Base-by-base conservation (phyloP, 2,113 vertebrate genomes). In the Eira barbara region DNA sequence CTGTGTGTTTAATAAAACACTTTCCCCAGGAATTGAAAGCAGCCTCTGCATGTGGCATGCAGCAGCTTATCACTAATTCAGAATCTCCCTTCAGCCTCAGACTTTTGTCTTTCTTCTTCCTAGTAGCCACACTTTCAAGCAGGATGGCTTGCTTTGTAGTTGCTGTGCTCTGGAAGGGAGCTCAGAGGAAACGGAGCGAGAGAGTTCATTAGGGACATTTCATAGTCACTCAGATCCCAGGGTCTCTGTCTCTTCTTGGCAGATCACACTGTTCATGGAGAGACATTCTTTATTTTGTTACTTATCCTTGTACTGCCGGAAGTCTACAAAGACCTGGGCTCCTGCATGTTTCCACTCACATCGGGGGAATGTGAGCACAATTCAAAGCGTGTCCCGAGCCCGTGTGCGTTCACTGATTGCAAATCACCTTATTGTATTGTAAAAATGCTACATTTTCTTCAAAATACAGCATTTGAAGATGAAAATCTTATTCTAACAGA, bases 121-220 rank as follows among this genome's bases (percentile, higher is more conserved):
- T 71, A 47, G 90, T 78, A 74, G 80, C 92, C 20, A 25, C 74
- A 79, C 96, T 97, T 97, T 95, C 97, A 97, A 95, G 96, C 59
- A 0, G 25, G 80, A 92, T 73, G 92, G 84, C 65, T 96, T 80
- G 69, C 98, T 97, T 96, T 97, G 97, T 97, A 97, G 97, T 93
- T 45, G 7, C 78, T 23, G 29, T 83, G 80, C 96, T 94, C 90
- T 57, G 94, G 80, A 96, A 76, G 95, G 36, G 57, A 69, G 84
- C 93, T 31, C 80, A 55, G 96, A 91, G 84, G 91, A 94, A 89
- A 59, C 2, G 3, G 80, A 93, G 82, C 42, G 1, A n/a, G 93
- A 95, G 97, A 97, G 95, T 97, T 98, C 97, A 97, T 98, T 97
- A 98, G 96, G 81, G 78, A 82, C 82, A 82, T 97, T 97, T 96